These are phyloP conservation scores for Gorsachius goisagi DNA, from an alignment of 2,113 vertebrate genomes.

Conservation along the genomic window DNA sequence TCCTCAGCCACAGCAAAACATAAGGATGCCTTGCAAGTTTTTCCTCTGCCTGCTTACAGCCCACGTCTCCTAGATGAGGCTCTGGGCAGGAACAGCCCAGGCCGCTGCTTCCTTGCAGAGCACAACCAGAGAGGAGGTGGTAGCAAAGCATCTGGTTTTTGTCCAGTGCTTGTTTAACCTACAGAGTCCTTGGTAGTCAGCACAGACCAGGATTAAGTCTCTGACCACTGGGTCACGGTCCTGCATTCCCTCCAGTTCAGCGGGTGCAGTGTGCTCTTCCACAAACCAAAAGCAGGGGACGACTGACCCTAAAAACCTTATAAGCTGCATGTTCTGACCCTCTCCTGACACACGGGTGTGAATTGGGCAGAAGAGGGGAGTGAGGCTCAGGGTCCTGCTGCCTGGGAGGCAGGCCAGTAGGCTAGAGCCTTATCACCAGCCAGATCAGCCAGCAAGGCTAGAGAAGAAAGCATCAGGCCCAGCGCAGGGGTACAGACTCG, in stretches of 20 bases:
- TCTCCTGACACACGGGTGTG: background rate
- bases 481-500: fast-evolving
- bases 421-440: background rate
- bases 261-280: background rate
- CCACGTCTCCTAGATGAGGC: background rate
- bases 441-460: background rate
- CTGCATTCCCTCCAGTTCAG: background rate
- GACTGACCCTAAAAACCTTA: background rate
- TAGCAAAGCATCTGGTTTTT: background rate
- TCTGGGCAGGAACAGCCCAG: background rate
- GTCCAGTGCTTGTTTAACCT: background rate
- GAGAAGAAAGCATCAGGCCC: background rate
- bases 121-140: background rate
- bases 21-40: background rate
- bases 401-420: fast-evolving
- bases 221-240: background rate
- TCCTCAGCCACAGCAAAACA: background rate
- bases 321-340: background rate
- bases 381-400: background rate
- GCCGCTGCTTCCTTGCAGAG: background rate
- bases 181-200: background rate
- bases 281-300: background rate
- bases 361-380: background rate
- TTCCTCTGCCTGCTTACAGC: background rate
- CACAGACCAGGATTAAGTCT: background rate